These are phyloP conservation scores for Drosophila kuntzei DNA, from an alignment of 2,888 invertebrate species.

Conservation along the genomic window DNA sequence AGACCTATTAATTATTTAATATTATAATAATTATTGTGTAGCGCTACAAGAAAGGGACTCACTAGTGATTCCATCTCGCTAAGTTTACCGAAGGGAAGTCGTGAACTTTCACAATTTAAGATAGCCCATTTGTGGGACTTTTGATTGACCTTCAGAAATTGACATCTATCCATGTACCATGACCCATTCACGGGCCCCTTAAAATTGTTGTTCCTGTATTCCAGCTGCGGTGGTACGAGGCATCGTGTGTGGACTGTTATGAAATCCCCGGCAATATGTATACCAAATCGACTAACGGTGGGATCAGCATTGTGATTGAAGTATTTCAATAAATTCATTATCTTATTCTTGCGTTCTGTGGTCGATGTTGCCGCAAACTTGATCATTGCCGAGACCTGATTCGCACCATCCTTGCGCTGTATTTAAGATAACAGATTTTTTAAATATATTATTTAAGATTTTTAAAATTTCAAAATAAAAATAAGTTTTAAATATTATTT, in stretches of 20 bases:
- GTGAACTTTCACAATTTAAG: constrained; percentile 47
- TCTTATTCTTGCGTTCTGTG: constrained; percentile 91
- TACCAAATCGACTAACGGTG: constrained; percentile 92
- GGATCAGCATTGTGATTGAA: constrained; percentile 83
- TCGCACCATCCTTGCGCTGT: constrained; percentile 90
- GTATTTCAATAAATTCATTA: constrained; percentile 87
- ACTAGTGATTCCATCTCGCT: constrained; percentile 42
- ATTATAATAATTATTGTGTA: neutral
- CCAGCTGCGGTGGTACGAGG: constrained; percentile 90
- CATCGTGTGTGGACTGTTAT: constrained; percentile 92
- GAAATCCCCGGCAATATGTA: constrained; percentile 91
- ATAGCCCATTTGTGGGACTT: constrained; percentile 78
- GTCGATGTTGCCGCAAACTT: constrained; percentile 93
- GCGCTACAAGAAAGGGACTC: neutral
- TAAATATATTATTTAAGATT: too few species aligned
- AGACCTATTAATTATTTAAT: constrained; percentile 16
- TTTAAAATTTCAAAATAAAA: too few species aligned
- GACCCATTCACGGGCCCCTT: constrained; percentile 63
- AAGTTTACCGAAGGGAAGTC: constrained; percentile 38
- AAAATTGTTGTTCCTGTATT: constrained; percentile 86
- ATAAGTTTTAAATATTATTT: too few species aligned
- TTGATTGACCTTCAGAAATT: constrained; percentile 52
- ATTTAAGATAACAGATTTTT: neutral
- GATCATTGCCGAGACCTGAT: constrained; percentile 95
- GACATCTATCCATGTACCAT: constrained; percentile 67